Evolutionary conservation across 64 coral and sea anemone species (phyloP), one percentile per base, ranked within the genome.

Genomic region (Astreopora myriophthalma): DNA sequence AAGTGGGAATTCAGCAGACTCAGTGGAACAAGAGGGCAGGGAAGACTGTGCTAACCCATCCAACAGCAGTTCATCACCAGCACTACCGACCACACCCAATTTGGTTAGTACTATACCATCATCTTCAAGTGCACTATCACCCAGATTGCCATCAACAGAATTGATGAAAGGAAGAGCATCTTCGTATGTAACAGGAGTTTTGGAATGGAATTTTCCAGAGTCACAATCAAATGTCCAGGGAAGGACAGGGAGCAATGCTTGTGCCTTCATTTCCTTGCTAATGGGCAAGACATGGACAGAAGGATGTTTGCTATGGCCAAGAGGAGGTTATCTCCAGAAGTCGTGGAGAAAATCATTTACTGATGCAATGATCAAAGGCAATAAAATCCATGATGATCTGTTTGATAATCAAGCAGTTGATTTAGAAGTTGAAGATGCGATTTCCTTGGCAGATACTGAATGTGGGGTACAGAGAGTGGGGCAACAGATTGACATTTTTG

Each of bases 181-280:
- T 17, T 2, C 10, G 19, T 22, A 61, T 10, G 6, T 61, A 17
- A 6, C 57, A 61, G 6, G 6, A 3, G 57, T 61, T 61, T 61
- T 6, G 57, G 57, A 61, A 61, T 80, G 76, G 76, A 40, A 52
- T 80, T 55, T 80, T 31, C 39, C 39, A 48, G 55, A 44, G 55
- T 27, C 20, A 7, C 76, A 80, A 44, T 80, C 76, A 20, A 80
- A 40, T 27, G 42, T 80, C 8, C n/a, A 80, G 25, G 79, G 79
- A 31, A 22, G 79, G 7, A 46, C 60, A 26, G 52, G 79, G 26
- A 60, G 48, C 46, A 83, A 83, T 83, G 51, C 79, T 63, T 83
- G 79, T 83, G 32, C 33, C 17, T 83, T 83, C 34, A 61, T 83
- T 33, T 48, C 79, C 34, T 61, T 61, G 57, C 6, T 2, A 6